Percentiles rank a stretch among this genome's conserved stretches.
Conservation (phyloP, 2,113 vertebrate genomes). For the Mesitornis unicolor region DNA sequence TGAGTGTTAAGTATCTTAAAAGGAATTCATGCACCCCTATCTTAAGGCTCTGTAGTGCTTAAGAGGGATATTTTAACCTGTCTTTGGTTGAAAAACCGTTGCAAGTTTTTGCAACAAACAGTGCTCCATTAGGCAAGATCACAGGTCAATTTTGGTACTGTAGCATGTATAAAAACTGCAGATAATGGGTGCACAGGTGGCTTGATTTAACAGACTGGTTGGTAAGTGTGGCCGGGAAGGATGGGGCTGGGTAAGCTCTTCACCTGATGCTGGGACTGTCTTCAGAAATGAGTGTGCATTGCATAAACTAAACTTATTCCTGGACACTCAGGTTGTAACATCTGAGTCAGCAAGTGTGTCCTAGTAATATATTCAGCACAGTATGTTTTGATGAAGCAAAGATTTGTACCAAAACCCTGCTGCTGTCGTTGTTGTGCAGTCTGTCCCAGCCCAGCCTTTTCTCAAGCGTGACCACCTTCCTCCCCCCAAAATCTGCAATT, state of each 20-base stretch:
- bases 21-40: fast-evolving
- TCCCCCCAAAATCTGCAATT: neutral
- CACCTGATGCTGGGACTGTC: neutral
- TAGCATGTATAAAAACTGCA: neutral
- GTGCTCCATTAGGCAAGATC: neutral
- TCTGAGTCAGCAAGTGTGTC: neutral
- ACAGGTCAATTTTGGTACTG: neutral
- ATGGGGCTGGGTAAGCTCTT: neutral
- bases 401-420: neutral
- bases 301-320: neutral
- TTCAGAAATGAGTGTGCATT: neutral
- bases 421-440: neutral
- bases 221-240: neutral
- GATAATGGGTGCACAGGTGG: neutral
- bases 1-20: neutral
- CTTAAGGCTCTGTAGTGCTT: neutral
- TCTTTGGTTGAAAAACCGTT: neutral
- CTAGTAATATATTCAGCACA: neutral
- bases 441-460: neutral
- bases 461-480: fast-evolving
- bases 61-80: neutral
- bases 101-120: neutral
- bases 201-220: neutral
- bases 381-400: neutral
- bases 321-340: neutral